phyloP scores from a whole-genome alignment of 2,888 invertebrate species.

The Campoplex nolae region DNA sequence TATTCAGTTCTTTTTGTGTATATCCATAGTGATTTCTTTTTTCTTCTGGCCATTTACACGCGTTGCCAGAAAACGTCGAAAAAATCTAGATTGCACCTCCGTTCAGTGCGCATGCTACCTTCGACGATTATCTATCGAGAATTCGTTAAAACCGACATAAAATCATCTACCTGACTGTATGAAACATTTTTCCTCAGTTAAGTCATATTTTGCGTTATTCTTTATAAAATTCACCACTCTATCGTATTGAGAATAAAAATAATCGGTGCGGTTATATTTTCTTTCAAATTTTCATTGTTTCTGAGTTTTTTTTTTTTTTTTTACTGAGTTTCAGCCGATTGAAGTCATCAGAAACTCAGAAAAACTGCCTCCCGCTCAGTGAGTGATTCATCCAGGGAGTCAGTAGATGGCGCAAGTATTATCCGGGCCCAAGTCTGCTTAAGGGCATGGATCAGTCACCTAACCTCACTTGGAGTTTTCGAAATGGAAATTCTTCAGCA shows the following conservation, averaged over 20 bases:
- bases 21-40: constrained; percentile 12
- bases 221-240: not conserved
- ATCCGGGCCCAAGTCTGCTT: too few relatives aligned
- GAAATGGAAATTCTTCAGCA: too few relatives aligned
- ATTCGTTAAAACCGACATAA: not conserved
- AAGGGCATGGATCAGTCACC: too few relatives aligned
- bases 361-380: too few relatives aligned
- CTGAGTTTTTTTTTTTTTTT: too few relatives aligned
- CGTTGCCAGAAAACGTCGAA: constrained; percentile 22
- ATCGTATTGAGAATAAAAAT: too few relatives aligned
- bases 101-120: not conserved
- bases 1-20: not conserved
- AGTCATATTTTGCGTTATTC: not conserved
- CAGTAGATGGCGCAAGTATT: too few relatives aligned
- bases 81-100: constrained; percentile 31
- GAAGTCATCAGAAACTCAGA: too few relatives aligned
- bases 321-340: too few relatives aligned
- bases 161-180: not conserved
- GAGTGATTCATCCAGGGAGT: too few relatives aligned
- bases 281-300: too few relatives aligned
- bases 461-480: too few relatives aligned
- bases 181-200: not conserved
- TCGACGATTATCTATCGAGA: not conserved
- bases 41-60: constrained; percentile 5
- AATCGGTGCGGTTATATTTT: not conserved